These are phyloP conservation scores for Denticeps clupeoides DNA, from an alignment of 2,797 vertebrate species.

Conservation along the genomic window DNA sequence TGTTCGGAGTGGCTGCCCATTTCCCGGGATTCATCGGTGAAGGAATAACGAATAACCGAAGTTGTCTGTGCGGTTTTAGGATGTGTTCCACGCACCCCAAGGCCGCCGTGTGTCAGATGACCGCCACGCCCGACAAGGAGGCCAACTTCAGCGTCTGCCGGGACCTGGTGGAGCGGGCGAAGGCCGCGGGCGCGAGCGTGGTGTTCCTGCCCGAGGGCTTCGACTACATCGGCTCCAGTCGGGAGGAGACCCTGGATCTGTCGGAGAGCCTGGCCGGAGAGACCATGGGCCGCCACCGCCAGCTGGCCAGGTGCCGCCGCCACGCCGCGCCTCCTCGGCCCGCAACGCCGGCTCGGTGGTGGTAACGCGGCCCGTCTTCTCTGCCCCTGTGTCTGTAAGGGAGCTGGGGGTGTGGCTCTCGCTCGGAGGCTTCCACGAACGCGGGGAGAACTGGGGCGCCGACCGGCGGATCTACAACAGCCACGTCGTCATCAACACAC, in stretches of 20 bases:
- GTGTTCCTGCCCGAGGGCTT: constrained; percentile 82
- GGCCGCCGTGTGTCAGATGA: constrained; percentile 78
- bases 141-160: constrained; percentile 61
- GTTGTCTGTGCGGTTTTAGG: constrained; percentile 34
- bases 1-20: too few species aligned
- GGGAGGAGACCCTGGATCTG: constrained; percentile 65
- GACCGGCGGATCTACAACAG: constrained; percentile 78
- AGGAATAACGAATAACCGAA: too few species aligned
- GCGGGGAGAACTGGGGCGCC: constrained; percentile 64
- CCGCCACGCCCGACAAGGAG: constrained; percentile 70
- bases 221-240: constrained; percentile 73
- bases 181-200: constrained; percentile 56
- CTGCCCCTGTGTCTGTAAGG: constrained; percentile 39
- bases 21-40: too few species aligned
- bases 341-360: too few species aligned
- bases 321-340: too few species aligned
- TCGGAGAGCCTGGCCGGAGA: constrained; percentile 67
- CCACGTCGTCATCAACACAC: constrained; percentile 68
- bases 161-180: constrained; percentile 64
- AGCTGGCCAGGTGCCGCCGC: constrained; percentile 64
- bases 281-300: constrained; percentile 55
- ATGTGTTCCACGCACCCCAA: constrained; percentile 55
- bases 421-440: constrained; percentile 86
- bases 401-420: constrained; percentile 78
- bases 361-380: background rate